phyloP scores from a whole-genome alignment of 2,797 vertebrate species.

The Enteromius paludinosus region DNA sequence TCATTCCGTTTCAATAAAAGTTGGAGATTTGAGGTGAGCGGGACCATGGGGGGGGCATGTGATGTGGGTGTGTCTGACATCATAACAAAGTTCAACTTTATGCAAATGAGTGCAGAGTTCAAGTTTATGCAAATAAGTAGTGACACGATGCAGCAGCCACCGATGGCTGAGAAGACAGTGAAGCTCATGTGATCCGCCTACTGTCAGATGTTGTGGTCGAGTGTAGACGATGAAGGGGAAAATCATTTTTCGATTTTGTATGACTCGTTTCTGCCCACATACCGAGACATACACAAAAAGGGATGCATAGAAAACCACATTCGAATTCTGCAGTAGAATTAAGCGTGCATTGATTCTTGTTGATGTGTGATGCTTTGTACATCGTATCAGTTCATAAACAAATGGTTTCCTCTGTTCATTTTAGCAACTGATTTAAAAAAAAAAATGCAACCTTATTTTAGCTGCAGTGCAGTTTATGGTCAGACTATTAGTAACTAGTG shows the following conservation, averaged over 20 bases:
- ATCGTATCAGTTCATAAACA: background rate
- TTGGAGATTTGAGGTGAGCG: background rate
- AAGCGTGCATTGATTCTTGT: slow-evolving; percentile 1
- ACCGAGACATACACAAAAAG: background rate
- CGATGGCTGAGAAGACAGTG: background rate
- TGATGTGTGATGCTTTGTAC: background rate
- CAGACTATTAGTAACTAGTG: background rate
- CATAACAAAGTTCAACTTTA: slow-evolving; percentile 8
- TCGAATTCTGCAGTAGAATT: background rate
- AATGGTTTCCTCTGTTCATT: background rate
- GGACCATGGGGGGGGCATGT: background rate
- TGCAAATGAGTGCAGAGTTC: slow-evolving; percentile 26
- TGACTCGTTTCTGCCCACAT: slow-evolving; percentile 17
- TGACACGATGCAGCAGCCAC: background rate
- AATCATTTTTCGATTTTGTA: background rate
- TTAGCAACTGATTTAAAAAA: background rate
- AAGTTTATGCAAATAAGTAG: slow-evolving; percentile 4
- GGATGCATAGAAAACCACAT: background rate
- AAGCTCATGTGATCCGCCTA: slow-evolving; percentile 4
- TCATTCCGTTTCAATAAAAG: background rate
- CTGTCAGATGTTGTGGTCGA: slow-evolving; percentile 3
- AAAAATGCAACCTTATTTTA: background rate
- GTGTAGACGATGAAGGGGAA: slow-evolving; percentile 24
- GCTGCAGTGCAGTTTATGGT: background rate
- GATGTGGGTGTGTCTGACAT: slow-evolving; percentile 12